phyloP scores from a whole-genome alignment of 2,888 invertebrate species.

The Perdita meconis region DNA sequence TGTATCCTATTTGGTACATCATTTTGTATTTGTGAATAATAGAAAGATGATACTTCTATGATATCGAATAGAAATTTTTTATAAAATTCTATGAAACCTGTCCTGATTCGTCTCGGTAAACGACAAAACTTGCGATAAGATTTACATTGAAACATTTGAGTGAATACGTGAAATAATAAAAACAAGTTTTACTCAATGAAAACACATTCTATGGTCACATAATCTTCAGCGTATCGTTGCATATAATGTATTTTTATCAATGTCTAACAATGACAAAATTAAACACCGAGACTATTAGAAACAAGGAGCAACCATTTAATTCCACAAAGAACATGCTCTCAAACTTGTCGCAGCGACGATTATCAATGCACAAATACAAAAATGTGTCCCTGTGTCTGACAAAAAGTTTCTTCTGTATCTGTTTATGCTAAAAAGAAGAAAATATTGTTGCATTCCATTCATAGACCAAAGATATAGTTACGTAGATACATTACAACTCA shows the following conservation, averaged over 20 bases:
- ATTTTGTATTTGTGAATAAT: conserved; percentile 31
- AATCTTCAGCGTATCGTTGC: not conserved
- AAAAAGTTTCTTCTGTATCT: conserved; percentile 6
- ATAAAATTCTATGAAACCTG: conserved; percentile 12
- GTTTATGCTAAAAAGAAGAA: not conserved
- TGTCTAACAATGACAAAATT: not conserved
- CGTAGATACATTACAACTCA: not conserved
- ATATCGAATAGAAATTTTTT: conserved; percentile 25
- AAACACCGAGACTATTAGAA: not conserved
- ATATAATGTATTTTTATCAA: not conserved
- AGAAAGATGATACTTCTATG: conserved; percentile 19
- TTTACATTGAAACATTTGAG: not conserved
- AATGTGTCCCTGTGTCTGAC: not conserved
- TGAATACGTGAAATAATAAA: conserved; percentile 8
- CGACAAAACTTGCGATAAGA: not conserved
- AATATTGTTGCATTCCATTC: not conserved
- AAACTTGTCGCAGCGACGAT: not conserved
- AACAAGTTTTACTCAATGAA: conserved; percentile 2
- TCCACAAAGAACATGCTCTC: not conserved
- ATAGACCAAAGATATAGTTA: not conserved
- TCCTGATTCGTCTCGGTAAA: conserved; percentile 10
- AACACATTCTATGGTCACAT: not conserved
- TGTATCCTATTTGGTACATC: conserved; percentile 2
- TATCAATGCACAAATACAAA: not conserved
- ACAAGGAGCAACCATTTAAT: conserved; percentile 3